A percentile compares a stretch with the other conserved stretches of the same genome.
These are phyloP conservation scores for Diploscapter pachys DNA, from an alignment of 1,140 invertebrate genomes.

Conservation along the genomic window DNA sequence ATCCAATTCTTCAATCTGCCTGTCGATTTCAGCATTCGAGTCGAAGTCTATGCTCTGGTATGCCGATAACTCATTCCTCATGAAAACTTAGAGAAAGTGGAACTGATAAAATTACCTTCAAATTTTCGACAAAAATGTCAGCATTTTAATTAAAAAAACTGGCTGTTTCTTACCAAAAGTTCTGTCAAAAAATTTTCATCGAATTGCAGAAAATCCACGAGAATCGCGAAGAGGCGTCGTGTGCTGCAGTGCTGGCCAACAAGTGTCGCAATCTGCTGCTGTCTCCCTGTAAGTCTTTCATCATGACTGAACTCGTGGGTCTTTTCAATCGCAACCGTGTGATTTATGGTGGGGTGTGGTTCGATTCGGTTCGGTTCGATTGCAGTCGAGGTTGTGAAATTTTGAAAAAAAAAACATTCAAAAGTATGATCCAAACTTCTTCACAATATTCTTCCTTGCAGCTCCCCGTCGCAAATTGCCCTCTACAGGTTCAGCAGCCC, in stretches of 20 bases:
- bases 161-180: too few species aligned
- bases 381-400: neutral
- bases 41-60: conserved; percentile 35
- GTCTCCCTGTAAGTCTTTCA: neutral
- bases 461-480: too few species aligned
- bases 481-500: too few species aligned
- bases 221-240: conserved; percentile 14
- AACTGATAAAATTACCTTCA: too few species aligned
- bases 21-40: conserved; percentile 22
- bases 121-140: too few species aligned
- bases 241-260: conserved; percentile 17
- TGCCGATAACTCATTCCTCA: neutral
- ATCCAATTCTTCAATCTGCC: conserved; percentile 32
- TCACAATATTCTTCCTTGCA: too few species aligned
- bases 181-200: conserved; percentile 2
- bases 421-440: too few species aligned
- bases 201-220: conserved; percentile 6
- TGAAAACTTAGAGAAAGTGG: too few species aligned
- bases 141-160: too few species aligned
- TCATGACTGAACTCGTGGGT: neutral
- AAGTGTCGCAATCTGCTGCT: conserved; percentile 26
- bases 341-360: conserved; percentile 8
- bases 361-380: conserved; percentile 4
- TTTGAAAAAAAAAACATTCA: too few species aligned
- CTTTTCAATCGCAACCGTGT: neutral